Percentiles rank a stretch among this genome's conserved stretches.
Evolutionary conservation across 2,797 vertebrate genomes (phyloP).

Genomic region (Schizopygopsis malacanthus): DNA sequence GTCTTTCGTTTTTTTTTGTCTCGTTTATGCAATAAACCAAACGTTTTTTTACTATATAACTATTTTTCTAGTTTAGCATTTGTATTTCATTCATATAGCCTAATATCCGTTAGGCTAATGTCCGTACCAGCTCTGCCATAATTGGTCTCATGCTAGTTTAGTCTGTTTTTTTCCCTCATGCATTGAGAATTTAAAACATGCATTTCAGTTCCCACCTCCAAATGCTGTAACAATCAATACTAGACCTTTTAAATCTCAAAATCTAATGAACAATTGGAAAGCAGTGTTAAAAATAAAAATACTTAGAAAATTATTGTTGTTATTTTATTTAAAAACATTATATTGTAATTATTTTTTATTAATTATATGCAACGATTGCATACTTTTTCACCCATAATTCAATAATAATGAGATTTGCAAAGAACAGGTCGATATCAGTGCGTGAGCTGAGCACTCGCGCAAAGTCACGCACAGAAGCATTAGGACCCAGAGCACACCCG

Average conservation of each 20-base stretch:
- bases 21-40: not conserved
- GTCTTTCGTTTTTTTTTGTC: not conserved
- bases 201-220: not conserved
- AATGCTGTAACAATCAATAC: not conserved
- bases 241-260: not conserved
- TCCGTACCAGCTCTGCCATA: not conserved
- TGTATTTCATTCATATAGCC: not conserved
- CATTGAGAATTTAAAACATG: not conserved
- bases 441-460: not conserved
- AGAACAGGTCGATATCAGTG: not conserved
- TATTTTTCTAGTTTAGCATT: not conserved
- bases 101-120: not conserved
- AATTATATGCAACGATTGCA: not conserved
- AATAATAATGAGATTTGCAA: not conserved
- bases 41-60: not conserved
- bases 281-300: not conserved
- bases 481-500: constrained; percentile 59
- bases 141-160: not conserved
- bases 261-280: not conserved
- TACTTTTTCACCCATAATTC: not conserved
- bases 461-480: constrained; percentile 29
- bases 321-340: not conserved
- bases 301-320: not conserved
- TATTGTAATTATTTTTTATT: too few species aligned
- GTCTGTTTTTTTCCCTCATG: not conserved